Conservation (phyloP, 2,797 vertebrate species). For the Chaetophractus vellerosus region DNA sequence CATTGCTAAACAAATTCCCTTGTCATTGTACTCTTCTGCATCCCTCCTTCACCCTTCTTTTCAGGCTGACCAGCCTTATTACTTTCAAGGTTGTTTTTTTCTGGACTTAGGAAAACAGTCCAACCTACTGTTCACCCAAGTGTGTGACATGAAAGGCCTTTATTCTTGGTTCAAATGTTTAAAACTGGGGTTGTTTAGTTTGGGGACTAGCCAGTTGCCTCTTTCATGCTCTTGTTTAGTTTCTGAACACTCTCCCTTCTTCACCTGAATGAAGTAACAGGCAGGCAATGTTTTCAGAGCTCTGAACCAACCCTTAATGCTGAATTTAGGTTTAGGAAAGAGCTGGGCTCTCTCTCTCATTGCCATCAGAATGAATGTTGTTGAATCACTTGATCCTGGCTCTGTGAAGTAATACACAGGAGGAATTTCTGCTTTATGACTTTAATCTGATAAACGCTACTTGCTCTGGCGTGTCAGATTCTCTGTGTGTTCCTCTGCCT, state of each 20-base stretch:
- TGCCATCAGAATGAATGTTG: constrained; percentile 44
- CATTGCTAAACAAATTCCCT: not conserved
- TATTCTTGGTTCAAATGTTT: constrained; percentile 48
- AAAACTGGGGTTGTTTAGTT: constrained; percentile 3
- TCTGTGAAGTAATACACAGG: constrained; percentile 67
- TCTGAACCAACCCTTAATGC: not conserved
- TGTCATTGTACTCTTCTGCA: not conserved
- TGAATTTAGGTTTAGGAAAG: constrained; percentile 4
- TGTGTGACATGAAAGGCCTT: not conserved
- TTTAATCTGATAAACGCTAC: constrained; percentile 56
- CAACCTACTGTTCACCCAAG: not conserved
- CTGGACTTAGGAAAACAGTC: not conserved
- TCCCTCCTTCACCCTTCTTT: not conserved
- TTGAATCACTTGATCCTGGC: constrained; percentile 80
- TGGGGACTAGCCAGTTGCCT: not conserved
- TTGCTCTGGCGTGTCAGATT: constrained; percentile 44
- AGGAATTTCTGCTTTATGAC: constrained; percentile 76
- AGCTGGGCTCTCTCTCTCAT: not conserved
- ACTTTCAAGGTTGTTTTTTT: not conserved
- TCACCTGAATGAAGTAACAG: constrained; percentile 9
- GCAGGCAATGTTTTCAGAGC: not conserved
- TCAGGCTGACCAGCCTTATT: not conserved
- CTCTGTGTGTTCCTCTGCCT: constrained; percentile 63
- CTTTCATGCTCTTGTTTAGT: not conserved
- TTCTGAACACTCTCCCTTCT: not conserved